These are phyloP conservation scores for Seriola aureovittata DNA, from an alignment of 2,113 vertebrate genomes.

Conservation along the genomic window DNA sequence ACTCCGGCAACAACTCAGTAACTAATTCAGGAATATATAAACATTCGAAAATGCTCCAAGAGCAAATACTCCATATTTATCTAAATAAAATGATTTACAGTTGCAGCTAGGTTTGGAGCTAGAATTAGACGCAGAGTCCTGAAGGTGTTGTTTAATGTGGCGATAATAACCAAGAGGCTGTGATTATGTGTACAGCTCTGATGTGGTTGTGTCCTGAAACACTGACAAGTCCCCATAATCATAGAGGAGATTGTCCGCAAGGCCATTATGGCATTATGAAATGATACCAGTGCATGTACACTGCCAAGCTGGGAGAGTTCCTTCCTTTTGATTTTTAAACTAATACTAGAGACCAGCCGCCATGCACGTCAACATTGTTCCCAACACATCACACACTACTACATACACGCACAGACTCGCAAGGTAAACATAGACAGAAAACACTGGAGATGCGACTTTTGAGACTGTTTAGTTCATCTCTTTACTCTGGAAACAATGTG, in stretches of 20 bases:
- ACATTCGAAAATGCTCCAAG: constrained; percentile 51
- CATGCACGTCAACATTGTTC: too few relatives aligned
- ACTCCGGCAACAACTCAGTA: constrained; percentile 40
- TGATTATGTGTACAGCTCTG: constrained; percentile 27
- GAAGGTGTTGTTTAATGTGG: constrained; percentile 49
- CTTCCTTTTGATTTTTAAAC: not conserved
- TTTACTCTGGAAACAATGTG: too few relatives aligned
- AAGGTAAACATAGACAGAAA: too few relatives aligned
- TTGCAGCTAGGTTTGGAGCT: constrained; percentile 37
- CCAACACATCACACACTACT: too few relatives aligned
- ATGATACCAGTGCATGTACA: not conserved
- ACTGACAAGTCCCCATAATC: constrained; percentile 42
- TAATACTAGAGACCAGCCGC: too few relatives aligned
- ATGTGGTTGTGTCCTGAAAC: constrained; percentile 43
- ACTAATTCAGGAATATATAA: constrained; percentile 65
- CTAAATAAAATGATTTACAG: constrained; percentile 60
- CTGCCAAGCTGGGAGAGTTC: constrained; percentile 14
- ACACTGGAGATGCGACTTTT: too few relatives aligned
- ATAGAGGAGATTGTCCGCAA: constrained; percentile 32
- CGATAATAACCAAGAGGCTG: constrained; percentile 26
- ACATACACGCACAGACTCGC: too few relatives aligned
- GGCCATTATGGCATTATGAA: constrained; percentile 34
- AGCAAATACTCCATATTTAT: constrained; percentile 61
- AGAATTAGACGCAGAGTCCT: constrained; percentile 36
- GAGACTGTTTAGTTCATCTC: too few relatives aligned